A percentile compares a stretch with the other conserved stretches of the same genome.
These are phyloP conservation scores for Esperia sulphurella DNA, from an alignment of 2,888 invertebrate species.

Conservation along the genomic window DNA sequence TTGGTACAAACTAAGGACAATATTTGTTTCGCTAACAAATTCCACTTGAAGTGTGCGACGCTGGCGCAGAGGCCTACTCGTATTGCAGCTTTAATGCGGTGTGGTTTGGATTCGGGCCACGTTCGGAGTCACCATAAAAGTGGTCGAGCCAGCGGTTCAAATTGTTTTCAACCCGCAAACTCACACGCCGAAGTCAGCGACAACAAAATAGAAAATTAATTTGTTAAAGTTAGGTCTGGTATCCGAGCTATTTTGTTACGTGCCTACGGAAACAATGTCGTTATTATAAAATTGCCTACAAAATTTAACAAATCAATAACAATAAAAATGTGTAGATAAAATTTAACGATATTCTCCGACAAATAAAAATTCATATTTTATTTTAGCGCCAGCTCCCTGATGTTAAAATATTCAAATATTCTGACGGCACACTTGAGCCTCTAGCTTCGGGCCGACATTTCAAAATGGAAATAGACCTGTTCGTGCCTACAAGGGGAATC, in stretches of 20 bases:
- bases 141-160: constrained; percentile 46
- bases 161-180: constrained; percentile 64
- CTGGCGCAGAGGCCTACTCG: constrained; percentile 54
- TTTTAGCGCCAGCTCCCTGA: constrained; percentile 47
- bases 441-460: constrained; percentile 60
- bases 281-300: constrained; percentile 1
- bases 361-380: constrained; percentile 55
- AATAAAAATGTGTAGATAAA: constrained; percentile 2
- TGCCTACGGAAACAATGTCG: background rate
- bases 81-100: constrained; percentile 60
- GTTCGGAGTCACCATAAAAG: constrained; percentile 60
- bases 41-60: constrained; percentile 35
- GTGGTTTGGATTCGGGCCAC: constrained; percentile 69
- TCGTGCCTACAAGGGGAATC: constrained; percentile 61
- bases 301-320: background rate
- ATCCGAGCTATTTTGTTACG: no score
- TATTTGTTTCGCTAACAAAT: no score
- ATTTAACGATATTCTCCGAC: constrained; percentile 18
- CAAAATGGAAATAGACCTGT: constrained; percentile 66
- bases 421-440: constrained; percentile 63
- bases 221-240: constrained; percentile 15
- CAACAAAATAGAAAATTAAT: constrained; percentile 35
- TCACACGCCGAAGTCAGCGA: constrained; percentile 41
- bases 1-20: no score
- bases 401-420: constrained; percentile 73